Evolutionary conservation across 2,113 vertebrate species (phyloP).

Genomic region (Pholis gunnellus): DNA sequence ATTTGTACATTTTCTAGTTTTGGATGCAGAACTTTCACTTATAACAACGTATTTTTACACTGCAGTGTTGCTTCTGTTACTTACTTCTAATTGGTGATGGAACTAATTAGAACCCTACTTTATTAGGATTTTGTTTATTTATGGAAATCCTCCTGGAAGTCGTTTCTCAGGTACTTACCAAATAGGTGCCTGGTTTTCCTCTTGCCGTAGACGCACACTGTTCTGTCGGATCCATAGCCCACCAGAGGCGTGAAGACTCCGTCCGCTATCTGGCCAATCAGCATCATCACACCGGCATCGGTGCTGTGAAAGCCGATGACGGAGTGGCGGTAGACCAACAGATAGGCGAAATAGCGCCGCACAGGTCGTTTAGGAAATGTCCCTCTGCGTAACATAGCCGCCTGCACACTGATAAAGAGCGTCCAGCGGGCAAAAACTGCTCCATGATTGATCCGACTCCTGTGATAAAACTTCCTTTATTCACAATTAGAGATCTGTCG

Average conservation of each 20-base stretch:
- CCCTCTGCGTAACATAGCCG: conserved; percentile 85
- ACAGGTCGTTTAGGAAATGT: conserved; percentile 89
- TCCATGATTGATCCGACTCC: conserved; percentile 54
- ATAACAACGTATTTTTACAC: neutral
- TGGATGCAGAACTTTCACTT: neutral
- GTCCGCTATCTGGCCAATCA: conserved; percentile 87
- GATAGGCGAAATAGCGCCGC: conserved; percentile 90
- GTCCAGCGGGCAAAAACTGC: conserved; percentile 45
- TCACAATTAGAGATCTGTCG: conserved; percentile 67
- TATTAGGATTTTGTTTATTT: neutral
- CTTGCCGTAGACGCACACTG: conserved; percentile 81
- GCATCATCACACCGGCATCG: conserved; percentile 84
- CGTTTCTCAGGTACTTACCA: conserved; percentile 72
- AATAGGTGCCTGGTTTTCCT: conserved; percentile 89
- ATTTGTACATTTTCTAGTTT: neutral
- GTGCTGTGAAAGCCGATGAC: conserved; percentile 85
- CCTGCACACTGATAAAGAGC: conserved; percentile 64
- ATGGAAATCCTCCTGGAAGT: neutral
- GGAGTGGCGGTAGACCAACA: conserved; percentile 87
- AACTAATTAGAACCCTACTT: neutral
- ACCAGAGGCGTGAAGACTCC: conserved; percentile 86
- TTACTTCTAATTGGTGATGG: too few relatives aligned
- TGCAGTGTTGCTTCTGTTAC: neutral
- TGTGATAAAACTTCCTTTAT: conserved; percentile 72
- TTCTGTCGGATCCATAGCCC: conserved; percentile 86